Evolutionary conservation across 2,113 vertebrate genomes (phyloP), one percentile per base, ranked within the genome.

Genomic region (Stegostoma tigrinum): DNA sequence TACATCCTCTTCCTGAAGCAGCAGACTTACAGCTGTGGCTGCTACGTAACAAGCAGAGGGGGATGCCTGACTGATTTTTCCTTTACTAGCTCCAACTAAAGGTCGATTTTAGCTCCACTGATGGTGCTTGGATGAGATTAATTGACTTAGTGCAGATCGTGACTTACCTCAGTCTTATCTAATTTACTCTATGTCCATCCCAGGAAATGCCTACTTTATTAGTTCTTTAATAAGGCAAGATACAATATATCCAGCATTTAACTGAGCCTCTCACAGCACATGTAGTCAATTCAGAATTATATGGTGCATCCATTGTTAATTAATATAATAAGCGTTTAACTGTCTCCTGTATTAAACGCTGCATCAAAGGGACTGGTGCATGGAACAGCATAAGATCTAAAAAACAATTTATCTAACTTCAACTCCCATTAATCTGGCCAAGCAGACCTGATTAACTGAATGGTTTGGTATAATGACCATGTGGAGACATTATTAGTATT

Each of bases 241-340:
- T 93, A 23, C 89, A 93, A 38, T 67, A 38, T 19, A 93, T 93
- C 80, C 61, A 38, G 19, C 38, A 61, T 93, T 93, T 66, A 93
- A 67, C 55, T 93, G 14, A 93, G 89, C 89, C 61, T 93, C 61
- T 66, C 66, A 93, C n/a, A 17, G 89, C 89, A 19, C 30, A 93
- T 93, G 55, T 93, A 66, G 15, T 64, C 89, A 93, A 67, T 93
- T 93, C 89, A 93, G 21, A 66, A 67, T 93, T 93, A 93, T 93
- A 93, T 66, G 89, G 89, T 66, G 61, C 89, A 67, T 93, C 34
- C n/a, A 66, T 66, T n/a, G 64, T 67, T 93, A 93, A 66, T 93
- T 93, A 93, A 66, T 66, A 66, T 93, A 93, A 66, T 93, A 19
- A 93, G 61, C 6, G 3, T 67, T 67, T 64, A 34, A 93, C 89